Evolutionary conservation across 1,140 invertebrate genomes (phyloP), one percentile per base, ranked within the genome.

Genomic region (Solenopsis invicta): DNA sequence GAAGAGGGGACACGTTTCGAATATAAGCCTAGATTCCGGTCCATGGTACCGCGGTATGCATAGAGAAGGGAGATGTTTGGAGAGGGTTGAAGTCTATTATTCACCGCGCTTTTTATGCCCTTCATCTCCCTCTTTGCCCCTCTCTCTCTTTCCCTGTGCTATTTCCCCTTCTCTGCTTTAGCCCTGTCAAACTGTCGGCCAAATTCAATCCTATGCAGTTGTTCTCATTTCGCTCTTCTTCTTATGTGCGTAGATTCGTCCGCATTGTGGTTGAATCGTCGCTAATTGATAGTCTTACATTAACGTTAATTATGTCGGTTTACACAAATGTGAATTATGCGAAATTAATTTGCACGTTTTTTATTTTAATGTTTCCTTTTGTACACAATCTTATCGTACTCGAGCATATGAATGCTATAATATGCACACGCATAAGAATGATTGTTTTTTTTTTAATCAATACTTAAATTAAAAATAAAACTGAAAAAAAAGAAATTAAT

Each of bases 21-120:
- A 91, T 87, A 91, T 92, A 91, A 92, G 89, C 86, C 91, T 91
- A 89, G 92, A 92, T 94, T 93, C 90, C 87, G 88, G 87, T 88
- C 72, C 87, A 91, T 56, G 75, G 90, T 86, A 91, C 82, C 93
- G 89, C 91, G 92, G 93, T 91, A 93, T 92, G 91, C 89, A 88
- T 88, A 91, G 92, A 90, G 91, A 90, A 92, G 92, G 92, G 91
- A 92, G 92, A 92, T 93, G 93, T 94, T 94, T 94, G 90, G 92
- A 93, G 93, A 94, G 94, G 94, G 94, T 93, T 92, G 92, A 85
- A 93, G 92, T 95, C 94, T 93, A 95, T 95, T 95, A 95, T 95
- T 95, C 93, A 90, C 90, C 92, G 92, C 90, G 93, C 93, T 95
- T 95, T 95, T 95, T 94, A 94, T 94, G 92, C 92, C 86, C 86